Base-by-base conservation (phyloP, 64 coral and sea anemone genomes). In the Anthopleura sola region DNA sequence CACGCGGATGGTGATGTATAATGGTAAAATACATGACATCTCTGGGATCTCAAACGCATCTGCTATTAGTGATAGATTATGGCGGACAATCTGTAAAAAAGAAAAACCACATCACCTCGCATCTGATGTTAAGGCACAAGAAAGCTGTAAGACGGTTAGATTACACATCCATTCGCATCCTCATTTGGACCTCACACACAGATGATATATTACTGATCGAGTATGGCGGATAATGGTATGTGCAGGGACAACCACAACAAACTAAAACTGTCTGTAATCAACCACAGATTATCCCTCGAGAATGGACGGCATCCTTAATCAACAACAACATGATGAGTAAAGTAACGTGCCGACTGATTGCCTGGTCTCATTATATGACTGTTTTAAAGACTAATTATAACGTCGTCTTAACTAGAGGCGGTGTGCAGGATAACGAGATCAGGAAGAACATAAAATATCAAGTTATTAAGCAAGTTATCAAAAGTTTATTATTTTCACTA, bases 341-440 rank as follows among this genome's bases (percentile, higher is more conserved):
- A 68, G 20, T 5, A n/a, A n/a, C n/a, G n/a, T n/a, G n/a, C n/a
- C n/a, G n/a, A n/a, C n/a, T n/a, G n/a, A n/a, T n/a, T n/a, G n/a
- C n/a, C n/a, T n/a, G n/a, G n/a, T n/a, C n/a, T n/a, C n/a, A n/a
- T n/a, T n/a, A n/a, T n/a, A n/a, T n/a, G n/a, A n/a, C n/a, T n/a
- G n/a, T n/a, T n/a, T n/a, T n/a, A n/a, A 66, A 66, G 60, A 66
- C 60, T 66, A 26, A 31, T 71, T 71, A n/a, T n/a, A 71, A 71
- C 66, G 29, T 71, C 31, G 29, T 32, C 8, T 32, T 71, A 71
- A 44, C 60, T 28, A 26, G 24, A 62, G 6, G 21, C 58, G 9
- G 58, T n/a, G n/a, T n/a, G n/a, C n/a, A n/a, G n/a, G n/a, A n/a
- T n/a, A n/a, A n/a, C n/a, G 5, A 21, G 2, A 24, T 21, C 23